Conservation (phyloP, 1,140 invertebrate species). For the Brachionus manjavacas region DNA sequence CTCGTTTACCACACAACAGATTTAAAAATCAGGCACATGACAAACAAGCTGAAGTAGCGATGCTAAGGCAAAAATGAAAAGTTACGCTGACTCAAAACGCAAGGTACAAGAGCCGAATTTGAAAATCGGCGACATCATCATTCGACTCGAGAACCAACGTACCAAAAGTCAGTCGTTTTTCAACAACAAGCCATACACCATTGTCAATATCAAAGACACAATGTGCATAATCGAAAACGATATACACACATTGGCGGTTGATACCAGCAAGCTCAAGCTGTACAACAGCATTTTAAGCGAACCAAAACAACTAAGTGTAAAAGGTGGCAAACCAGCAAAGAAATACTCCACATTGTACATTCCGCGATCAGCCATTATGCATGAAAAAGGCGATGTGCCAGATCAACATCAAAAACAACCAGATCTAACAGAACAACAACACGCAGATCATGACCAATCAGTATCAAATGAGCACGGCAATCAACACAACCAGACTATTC, state of each 20-base stretch:
- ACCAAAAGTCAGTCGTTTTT: not conserved
- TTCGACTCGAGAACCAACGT: not conserved
- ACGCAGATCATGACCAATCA: not conserved
- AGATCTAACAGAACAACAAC: not conserved
- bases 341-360: not conserved
- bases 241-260: not conserved
- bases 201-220: not conserved
- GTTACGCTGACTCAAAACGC: too few relatives aligned
- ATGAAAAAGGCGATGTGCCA: not conserved
- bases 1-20: not conserved
- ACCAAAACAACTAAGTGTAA: not conserved
- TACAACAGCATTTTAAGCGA: not conserved
- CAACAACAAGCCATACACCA: not conserved
- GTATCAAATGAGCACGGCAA: not conserved
- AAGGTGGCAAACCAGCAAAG: not conserved
- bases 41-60: not conserved
- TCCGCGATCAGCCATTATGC: not conserved
- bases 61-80: too few relatives aligned
- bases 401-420: not conserved
- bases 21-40: not conserved
- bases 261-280: not conserved
- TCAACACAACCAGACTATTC: not conserved
- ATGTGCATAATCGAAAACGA: not conserved
- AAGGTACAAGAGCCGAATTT: not conserved
- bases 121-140: not conserved